phyloP scores from a whole-genome alignment of 2,888 invertebrate species.

The Neria commutata region DNA sequence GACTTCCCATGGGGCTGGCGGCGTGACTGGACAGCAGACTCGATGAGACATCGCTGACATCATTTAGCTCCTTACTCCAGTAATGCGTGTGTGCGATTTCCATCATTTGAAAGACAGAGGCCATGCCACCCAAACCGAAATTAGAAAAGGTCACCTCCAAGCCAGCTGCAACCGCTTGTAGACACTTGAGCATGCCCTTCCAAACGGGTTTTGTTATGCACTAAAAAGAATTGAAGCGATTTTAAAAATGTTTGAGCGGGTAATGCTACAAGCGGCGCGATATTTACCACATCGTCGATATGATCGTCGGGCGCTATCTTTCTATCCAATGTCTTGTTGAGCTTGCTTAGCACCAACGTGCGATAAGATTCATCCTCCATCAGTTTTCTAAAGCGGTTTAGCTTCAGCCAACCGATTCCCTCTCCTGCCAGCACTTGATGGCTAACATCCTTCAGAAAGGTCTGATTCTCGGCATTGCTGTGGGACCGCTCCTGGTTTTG shows the following conservation, averaged over 20 bases:
- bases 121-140: conserved; percentile 96
- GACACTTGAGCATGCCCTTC: conserved; percentile 94
- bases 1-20: conserved; percentile 69
- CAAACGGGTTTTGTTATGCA: conserved; percentile 88
- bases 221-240: conserved; percentile 51
- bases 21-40: conserved; percentile 60
- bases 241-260: no score
- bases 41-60: conserved; percentile 64
- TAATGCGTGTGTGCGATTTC: conserved; percentile 99
- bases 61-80: conserved; percentile 85
- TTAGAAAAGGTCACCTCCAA: conserved; percentile 90
- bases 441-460: conserved; percentile 87
- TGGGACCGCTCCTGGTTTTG: conserved; percentile 74
- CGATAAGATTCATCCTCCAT: conserved; percentile 99
- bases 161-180: conserved; percentile 88
- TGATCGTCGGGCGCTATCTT: conserved; percentile 95
- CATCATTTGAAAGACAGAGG: conserved; percentile 93
- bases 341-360: conserved; percentile 91
- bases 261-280: no score
- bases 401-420: conserved; percentile 90
- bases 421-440: conserved; percentile 59
- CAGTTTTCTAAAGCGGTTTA: conserved; percentile 88
- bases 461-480: conserved; percentile 88
- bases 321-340: conserved; percentile 90
- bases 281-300: conserved; percentile 93